Base-by-base conservation (phyloP, 2,113 vertebrate genomes). In the Tauraco erythrolophus region DNA sequence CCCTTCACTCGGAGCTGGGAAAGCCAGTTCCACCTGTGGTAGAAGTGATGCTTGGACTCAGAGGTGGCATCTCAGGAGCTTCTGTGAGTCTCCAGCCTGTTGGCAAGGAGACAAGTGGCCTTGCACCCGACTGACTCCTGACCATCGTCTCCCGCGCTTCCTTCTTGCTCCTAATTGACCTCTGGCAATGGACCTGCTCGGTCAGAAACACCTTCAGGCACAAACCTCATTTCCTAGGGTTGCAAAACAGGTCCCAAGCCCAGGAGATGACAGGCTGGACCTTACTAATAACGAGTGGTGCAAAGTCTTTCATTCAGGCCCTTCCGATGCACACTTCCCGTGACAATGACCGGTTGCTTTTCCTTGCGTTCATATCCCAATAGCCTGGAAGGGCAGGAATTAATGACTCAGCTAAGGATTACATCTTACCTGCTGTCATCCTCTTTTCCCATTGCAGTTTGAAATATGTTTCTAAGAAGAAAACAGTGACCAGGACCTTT, bases 221-320 rank as follows among this genome's bases (percentile, higher is more conserved):
- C 57, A 51, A 14, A 23, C 8, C 18, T 56, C 16, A 1, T 61
- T 77, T 94, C 19, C 85, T 53, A 82, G 22, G 19, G 17, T n/a
- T 84, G 54, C 17, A 70, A 84, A 94, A 74, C 37, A 74, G 35
- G 68, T 61, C 45, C 27, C 72, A 69, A 69, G 43, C 50, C 31
- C 68, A 84, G 19, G 27, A 77, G 50, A 84, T 84, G 68, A 77
- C 64, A 88, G 46, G 30, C 45, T 84, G 69, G 77, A 84, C 74
- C 41, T 80, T 10, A 39, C 19, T 60, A 84, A 83, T 50, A 39
- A 78, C 0, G 6, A 65, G 35, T 21, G 23, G 54, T 62, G 17
- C 16, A 11, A 53, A 51, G 65, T n/a, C 69, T 78, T 90, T 84
- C 54, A 66, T 91, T 76, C 43, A 79, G 54, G 33, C 23, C 65